phyloP scores from a whole-genome alignment of 2,888 invertebrate species.

The Epicampocera succincta region DNA sequence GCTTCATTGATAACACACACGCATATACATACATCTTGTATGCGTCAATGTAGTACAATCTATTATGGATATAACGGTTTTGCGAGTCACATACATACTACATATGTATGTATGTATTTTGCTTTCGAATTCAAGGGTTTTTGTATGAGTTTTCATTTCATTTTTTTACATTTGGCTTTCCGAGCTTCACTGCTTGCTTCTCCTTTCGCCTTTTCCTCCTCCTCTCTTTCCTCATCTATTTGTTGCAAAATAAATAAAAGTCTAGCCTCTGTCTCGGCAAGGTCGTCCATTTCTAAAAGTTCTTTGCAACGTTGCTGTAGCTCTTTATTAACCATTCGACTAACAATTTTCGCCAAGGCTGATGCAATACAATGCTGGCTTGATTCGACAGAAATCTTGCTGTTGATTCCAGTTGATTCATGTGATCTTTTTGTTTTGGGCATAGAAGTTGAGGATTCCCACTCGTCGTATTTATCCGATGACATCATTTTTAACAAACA shows the following conservation, averaged over 20 bases:
- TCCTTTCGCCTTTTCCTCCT: constrained; percentile 14
- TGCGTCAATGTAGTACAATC: no score
- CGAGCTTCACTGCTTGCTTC: constrained; percentile 22
- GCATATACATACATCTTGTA: no score
- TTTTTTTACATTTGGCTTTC: not conserved
- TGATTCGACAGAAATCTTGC: constrained; percentile 47
- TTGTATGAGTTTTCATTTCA: not conserved
- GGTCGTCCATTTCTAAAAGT: constrained; percentile 72
- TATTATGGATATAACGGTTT: no score
- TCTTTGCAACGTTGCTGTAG: constrained; percentile 71
- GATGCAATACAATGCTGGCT: constrained; percentile 71
- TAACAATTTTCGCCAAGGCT: constrained; percentile 73
- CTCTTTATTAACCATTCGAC: constrained; percentile 72
- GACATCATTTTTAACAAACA: constrained; percentile 30
- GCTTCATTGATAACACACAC: no score
- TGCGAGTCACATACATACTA: no score
- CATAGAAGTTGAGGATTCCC: not conserved
- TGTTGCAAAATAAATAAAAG: constrained; percentile 54
- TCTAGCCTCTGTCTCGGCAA: constrained; percentile 66
- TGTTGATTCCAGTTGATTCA: no score
- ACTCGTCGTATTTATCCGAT: constrained; percentile 25
- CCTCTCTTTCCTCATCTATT: constrained; percentile 50
- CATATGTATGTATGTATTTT: no score
- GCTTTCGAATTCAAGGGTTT: no score
- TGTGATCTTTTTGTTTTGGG: constrained; percentile 8